Base-by-base conservation (phyloP, 2,888 invertebrate genomes). In the Nipponacmea schrenckii region DNA sequence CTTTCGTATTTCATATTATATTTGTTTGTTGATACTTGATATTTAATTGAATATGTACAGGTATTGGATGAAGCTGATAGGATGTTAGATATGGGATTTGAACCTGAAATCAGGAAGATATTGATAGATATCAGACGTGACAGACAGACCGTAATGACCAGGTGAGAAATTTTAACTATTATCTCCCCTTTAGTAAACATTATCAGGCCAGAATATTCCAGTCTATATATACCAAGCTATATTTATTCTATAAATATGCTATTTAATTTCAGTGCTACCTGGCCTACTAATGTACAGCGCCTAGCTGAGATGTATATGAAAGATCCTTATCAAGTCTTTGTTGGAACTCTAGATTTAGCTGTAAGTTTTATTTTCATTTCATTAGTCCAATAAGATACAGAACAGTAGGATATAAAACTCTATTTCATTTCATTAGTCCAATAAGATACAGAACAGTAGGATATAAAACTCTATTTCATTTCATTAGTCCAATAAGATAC, bases 71-170 rank as follows among this genome's bases (percentile, higher is more conserved):
- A 98, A 90, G 91, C 92, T 93, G 91, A 98, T 79, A 83, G 91
- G n/a, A 92, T 92, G 92, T 83, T 92, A 69, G 91, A 91, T 82
- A 89, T 91, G 90, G 91, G 91, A 1, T 91, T 91, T 87, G 91
- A 91, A 79, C 90, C 91, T 10, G 90, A 91, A 74, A 91, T 98
- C 77, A 92, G 84, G 67, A 88, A 88, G 72, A 82, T 88, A 26
- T 74, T 89, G 62, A 69, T 87, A 24, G 89, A 89, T 74, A 86
- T 89, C 65, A 77, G 89, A 69, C 95, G 96, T 10, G 96, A 96
- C 85, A 90, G 96, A 69, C 97, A 98, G 88, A 96, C 96, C n/a
- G 93, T 97, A 0, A 96, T 98, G 96, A 98, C 97, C 0, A 95
- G 94, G 92, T 92, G 84, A 56, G 67, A n/a, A n/a, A n/a, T n/a